A percentile compares a stretch with the other conserved stretches of the same genome.
These are phyloP conservation scores for Philonicus albiceps DNA, from an alignment of 2,888 invertebrate species.

Conservation along the genomic window DNA sequence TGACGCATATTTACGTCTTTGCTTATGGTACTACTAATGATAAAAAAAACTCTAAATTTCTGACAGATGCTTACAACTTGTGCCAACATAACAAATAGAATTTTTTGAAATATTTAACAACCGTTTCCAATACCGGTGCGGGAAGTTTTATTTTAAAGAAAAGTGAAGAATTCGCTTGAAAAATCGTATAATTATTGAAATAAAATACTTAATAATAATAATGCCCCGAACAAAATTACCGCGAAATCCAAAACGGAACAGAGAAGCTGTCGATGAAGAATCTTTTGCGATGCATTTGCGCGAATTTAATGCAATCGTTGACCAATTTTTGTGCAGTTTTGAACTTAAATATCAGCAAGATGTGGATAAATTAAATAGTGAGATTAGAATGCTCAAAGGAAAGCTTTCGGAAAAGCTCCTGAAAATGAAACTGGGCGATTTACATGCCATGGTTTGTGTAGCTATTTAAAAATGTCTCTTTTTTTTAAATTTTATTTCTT, in stretches of 20 bases:
- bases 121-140: not conserved
- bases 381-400: conserved; percentile 40
- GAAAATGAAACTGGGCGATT: conserved; percentile 55
- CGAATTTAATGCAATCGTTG: conserved; percentile 56
- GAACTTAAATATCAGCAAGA: conserved; percentile 52
- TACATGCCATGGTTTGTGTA: conserved; percentile 42
- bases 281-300: conserved; percentile 54
- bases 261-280: conserved; percentile 60
- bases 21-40: not conserved
- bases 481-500: not conserved
- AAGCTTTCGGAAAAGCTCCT: conserved; percentile 52
- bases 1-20: not conserved
- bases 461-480: not conserved
- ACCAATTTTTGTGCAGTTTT: conserved; percentile 52
- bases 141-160: not conserved
- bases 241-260: conserved; percentile 60
- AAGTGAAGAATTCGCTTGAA: not conserved
- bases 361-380: conserved; percentile 41
- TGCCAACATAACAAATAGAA: not conserved
- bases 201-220: not conserved
- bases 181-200: not conserved
- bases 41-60: not conserved
- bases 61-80: not conserved
- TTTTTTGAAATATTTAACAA: not conserved
- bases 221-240: conserved; percentile 63